Base-by-base conservation (phyloP, 2,797 vertebrate genomes). In the Podargus strigoides region DNA sequence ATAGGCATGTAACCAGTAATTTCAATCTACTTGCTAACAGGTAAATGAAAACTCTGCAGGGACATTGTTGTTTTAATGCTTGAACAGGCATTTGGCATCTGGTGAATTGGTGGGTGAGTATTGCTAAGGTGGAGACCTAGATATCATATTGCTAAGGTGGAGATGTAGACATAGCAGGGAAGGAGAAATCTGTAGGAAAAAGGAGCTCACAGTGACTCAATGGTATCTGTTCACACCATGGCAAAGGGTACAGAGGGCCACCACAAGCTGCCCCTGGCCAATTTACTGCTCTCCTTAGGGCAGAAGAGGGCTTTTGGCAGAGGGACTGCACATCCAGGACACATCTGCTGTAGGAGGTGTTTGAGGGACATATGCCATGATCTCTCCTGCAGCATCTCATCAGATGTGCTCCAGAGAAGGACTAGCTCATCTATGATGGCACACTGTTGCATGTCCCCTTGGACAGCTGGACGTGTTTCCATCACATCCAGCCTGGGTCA, bases 291-390 rank as follows among this genome's bases (percentile, higher is more conserved):
- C 0, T 2, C 12, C 2, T 70, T 41, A 42, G 13, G 32, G 34
- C 32, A 37, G 49, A 36, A 94, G 53, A 78, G 5, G 8, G 37
- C 30, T 58, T 60, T 0, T 1, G 55, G 28, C 5, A 27, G 12
- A 3, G 3, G 4, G 3, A 37, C 26, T 60, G 44, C 15, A 20
- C 26, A 58, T 39, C 12, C 21, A 60, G 46, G 53, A 44, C 46
- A 58, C 21, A 21, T 36, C 21, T 46, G 10, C 8, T 41, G 36
- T 10, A 30, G 32, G 39, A 44, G 32, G 11, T 56, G 10, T 72
- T 34, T 37, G 47, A 73, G 37, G 27, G 42, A 59, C 7, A 28
- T 0, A 0, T 0, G 3, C 18, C 8, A 7, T 12, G 9, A 34
- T 23, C 6, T 58, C 28, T 83, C 19, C 66, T 56, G n/a, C n/a